Percentiles rank a stretch among this genome's conserved stretches.
Conservation (phyloP, 2,797 vertebrate genomes). For the Oreochromis grahami region DNA sequence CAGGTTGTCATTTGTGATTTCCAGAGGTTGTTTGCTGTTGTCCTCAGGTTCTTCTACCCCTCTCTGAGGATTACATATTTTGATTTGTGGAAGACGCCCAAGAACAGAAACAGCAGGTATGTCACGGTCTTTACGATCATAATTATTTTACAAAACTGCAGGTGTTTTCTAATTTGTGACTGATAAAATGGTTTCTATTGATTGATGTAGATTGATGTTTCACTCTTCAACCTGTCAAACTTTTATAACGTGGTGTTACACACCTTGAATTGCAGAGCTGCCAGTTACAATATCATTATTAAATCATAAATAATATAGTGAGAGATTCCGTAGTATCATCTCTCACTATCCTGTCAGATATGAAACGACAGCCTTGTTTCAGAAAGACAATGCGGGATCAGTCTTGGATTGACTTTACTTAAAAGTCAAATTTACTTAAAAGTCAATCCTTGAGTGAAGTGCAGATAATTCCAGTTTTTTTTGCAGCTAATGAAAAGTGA, state of each 20-base stretch:
- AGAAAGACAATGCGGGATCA: not conserved
- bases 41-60: not conserved
- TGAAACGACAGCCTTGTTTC: not conserved
- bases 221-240: not conserved
- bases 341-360: not conserved
- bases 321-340: not conserved
- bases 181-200: not conserved
- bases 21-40: not conserved
- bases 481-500: not conserved
- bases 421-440: not conserved
- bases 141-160: not conserved
- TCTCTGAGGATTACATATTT: not conserved
- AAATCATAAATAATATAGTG: not conserved
- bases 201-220: not conserved
- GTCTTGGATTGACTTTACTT: not conserved
- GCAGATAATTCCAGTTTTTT: not conserved
- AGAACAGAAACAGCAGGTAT: not conserved
- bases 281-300: not conserved
- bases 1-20: not conserved
- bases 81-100: not conserved
- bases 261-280: not conserved
- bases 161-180: not conserved
- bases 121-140: not conserved
- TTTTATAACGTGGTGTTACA: not conserved
- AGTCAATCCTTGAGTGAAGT: not conserved